phyloP scores from a whole-genome alignment of 2,797 vertebrate species.

The Numenius phaeopus region DNA sequence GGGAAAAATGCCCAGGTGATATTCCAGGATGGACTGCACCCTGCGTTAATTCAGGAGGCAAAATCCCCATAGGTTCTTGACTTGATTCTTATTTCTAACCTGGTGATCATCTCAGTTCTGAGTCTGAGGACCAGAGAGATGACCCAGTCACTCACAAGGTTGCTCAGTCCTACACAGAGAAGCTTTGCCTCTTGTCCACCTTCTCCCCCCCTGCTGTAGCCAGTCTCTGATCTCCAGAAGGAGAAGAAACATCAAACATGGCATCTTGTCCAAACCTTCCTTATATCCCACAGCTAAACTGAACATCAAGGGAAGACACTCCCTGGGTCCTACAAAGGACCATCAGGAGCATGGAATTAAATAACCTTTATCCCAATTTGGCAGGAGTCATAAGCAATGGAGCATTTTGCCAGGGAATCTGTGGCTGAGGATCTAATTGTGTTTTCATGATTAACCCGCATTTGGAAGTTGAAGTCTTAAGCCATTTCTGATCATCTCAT shows the following conservation, averaged over 20 bases:
- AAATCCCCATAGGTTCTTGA: not conserved
- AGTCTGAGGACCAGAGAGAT: not conserved
- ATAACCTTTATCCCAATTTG: not conserved
- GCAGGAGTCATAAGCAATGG: not conserved
- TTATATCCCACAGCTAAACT: not conserved
- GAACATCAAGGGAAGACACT: not conserved
- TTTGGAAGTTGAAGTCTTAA: not conserved
- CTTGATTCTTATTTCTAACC: not conserved
- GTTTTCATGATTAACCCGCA: not conserved
- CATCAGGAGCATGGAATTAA: not conserved
- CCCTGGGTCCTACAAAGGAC: not conserved
- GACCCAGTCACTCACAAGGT: fast-evolving
- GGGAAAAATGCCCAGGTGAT: not conserved
- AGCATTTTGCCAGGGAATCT: not conserved
- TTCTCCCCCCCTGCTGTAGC: not conserved
- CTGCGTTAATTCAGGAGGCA: not conserved
- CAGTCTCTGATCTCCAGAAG: not conserved
- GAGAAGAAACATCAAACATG: not conserved
- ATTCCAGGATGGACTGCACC: not conserved
- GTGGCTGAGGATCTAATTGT: not conserved
- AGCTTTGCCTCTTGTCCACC: not conserved
- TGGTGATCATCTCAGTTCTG: not conserved
- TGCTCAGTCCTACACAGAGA: not conserved
- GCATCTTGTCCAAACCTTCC: not conserved
- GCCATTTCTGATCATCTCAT: not conserved